phyloP scores from a whole-genome alignment of 2,888 invertebrate genomes.

The Epistrophe grossulariae region DNA sequence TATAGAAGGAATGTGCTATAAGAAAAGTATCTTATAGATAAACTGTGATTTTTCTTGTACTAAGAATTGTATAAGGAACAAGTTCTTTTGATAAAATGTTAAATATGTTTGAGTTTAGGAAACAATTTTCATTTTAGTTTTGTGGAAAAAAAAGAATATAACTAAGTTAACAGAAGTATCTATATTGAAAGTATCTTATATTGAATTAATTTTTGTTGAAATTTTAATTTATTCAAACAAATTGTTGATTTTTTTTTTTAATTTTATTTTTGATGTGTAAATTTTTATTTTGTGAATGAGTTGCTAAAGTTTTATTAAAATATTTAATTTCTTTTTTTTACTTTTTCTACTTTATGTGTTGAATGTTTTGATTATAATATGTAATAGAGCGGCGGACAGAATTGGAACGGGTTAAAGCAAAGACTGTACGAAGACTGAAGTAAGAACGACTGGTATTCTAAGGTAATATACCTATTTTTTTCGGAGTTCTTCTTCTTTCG shows the following conservation, averaged over 20 bases:
- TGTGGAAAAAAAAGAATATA: slow-evolving; percentile 18
- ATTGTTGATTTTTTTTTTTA: background rate
- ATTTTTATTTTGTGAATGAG: slow-evolving; percentile 27
- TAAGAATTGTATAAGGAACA: background rate
- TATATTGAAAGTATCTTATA: slow-evolving; percentile 39
- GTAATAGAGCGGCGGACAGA: slow-evolving; percentile 83
- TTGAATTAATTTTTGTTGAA: slow-evolving; percentile 39
- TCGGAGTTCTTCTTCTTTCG: slow-evolving; percentile 80
- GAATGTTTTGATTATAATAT: slow-evolving; percentile 78
- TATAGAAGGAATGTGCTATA: background rate
- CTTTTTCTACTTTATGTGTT: slow-evolving; percentile 73
- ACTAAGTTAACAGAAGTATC: slow-evolving; percentile 14
- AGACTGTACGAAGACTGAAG: slow-evolving; percentile 85
- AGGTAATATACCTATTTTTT: slow-evolving; percentile 84
- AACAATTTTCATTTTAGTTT: background rate
- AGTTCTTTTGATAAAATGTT: background rate
- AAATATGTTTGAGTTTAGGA: slow-evolving; percentile 4
- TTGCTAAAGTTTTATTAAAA: slow-evolving; percentile 1
- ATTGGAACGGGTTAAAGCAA: slow-evolving; percentile 85
- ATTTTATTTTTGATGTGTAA: background rate
- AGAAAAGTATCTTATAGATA: slow-evolving; percentile 2
- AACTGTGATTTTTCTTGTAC: background rate
- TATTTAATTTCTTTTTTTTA: slow-evolving; percentile 32
- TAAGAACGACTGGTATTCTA: slow-evolving; percentile 84
- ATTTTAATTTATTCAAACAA: slow-evolving; percentile 46